Base-by-base conservation (phyloP, 2,113 vertebrate species). In the Cyphomyrus plagiostoma region DNA sequence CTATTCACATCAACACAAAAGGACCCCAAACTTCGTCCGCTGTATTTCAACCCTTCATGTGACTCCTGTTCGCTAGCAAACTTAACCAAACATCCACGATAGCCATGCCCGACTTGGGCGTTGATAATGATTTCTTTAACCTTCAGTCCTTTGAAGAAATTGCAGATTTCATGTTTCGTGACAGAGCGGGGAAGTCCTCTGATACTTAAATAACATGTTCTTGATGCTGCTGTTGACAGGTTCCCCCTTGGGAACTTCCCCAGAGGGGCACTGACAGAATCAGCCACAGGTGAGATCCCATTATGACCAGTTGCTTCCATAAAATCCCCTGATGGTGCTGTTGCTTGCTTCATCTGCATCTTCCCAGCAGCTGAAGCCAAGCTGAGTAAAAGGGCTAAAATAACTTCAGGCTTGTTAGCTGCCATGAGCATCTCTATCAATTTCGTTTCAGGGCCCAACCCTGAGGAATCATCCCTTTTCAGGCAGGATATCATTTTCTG, bases 141-240 rank as follows among this genome's bases (percentile, higher is more conserved):
- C 0, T 89, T 74, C 74, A 99, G 93, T 42, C 96, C 97, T 91
- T 93, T 90, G 85, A 99, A 97, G 91, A 99, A 98, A 21, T 91
- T 90, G 87, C 94, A 93, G 35, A 99, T 95, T 48, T 97, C 97
- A 49, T 95, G 92, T 94, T 97, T 97, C 58, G 96, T 97, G 35
- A 95, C 94, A 30, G 95, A 94, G 39, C 95, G 94, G 42, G 98
- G 97, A 90, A 99, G 94, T n/a, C 98, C 98, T 91, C 96, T 96
- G 0, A 99, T 93, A 92, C 96, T 96, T 77, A 97, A 93, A 30
- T 98, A 99, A 74, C 95, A 52, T 90, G 94, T 94, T 91, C 95
- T 93, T 89, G 91, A 96, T 93, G 88, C 90, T 70, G 8, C 93
- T 88, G 92, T 90, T 50, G 91, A 46, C 66, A 84, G 92, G 90